Evolutionary conservation across 1,140 invertebrate species (phyloP), one percentile per base, ranked within the genome.

Genomic region (Charaxes varanes): DNA sequence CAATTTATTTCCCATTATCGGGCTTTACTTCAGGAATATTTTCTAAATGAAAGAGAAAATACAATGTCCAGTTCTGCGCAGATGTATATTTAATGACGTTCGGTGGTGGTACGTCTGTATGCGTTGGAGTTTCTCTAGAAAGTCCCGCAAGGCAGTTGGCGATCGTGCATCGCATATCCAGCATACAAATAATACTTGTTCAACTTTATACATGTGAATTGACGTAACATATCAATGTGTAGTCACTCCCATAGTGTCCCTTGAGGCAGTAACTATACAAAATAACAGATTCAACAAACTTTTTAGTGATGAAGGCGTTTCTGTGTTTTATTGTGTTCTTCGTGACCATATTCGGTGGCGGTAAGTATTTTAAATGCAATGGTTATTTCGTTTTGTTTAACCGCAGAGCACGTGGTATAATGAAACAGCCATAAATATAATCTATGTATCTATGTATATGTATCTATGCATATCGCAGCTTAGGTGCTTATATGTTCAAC

Each of bases 61-160:
- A 16, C 21, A 32, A 26, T 21, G 19, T 32, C 36, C 31, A 31
- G 10, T 17, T 22, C 31, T 33, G 19, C 8, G 41, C 60, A 62
- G 49, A 63, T 63, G 41, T 45, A 46, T 56, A 59, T 63, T 62
- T 62, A 63, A 59, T 56, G 53, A 46, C 35, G 27, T 40, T 38
- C 44, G 48, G 54, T 66, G 46, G 56, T 54, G 60, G 59, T 59
- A 41, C 32, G 49, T 55, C 51, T 54, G 60, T 52, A 47, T 59
- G 47, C 62, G 53, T 58, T 63, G 56, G 61, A 73, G 63, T 81
- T 82, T 82, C 73, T 63, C 52, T 71, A 82, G 74, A 82, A 79
- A 79, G 74, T 76, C 57, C 66, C 71, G 66, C 65, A 60, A 69
- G 57, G 45, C 58, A 71, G 69, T 67, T 52, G 55, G 7, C 64